Evolutionary conservation across 37 sponge, comb jelly and placozoan species (phyloP), one percentile per base, ranked within the genome.

Genomic region (Ianthella basta): DNA sequence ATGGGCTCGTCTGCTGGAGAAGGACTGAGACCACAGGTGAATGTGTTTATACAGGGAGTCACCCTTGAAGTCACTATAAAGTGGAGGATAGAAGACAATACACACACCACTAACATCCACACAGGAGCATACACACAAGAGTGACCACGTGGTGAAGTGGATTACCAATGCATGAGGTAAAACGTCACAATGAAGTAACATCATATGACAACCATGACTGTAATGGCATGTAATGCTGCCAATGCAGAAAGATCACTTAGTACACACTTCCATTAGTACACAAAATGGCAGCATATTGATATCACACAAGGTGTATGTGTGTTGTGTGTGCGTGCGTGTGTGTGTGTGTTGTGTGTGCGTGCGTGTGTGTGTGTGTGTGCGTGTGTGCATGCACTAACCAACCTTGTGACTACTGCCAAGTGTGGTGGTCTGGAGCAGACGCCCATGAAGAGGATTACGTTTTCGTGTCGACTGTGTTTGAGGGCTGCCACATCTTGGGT

Each of bases 381-480:
- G 50, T 44, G 50, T 44, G 50, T 44, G 50, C 8, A 8, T 44
- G 8, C 50, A 44, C 50, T 44, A 8, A 72, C 82, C 44, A 80
- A 96, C 97, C 92, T 93, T 15, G 97, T 97, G 59, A 97, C 81
- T 30, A 97, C 95, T 60, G 95, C 95, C 54, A 97, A 75, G 74
- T 97, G 86, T 19, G 97, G 97, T 0, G 91, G 89, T 6, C 79
- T 88, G 30, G 92, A 81, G 50, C 95, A 92, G 0, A 90, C 92
- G 24, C 97, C 97, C 97, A 97, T 97, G 83, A 97, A 97, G 61
- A 97, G 82, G n/a, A 93, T 93, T 0, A 97, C 81, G 80, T 97
- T 97, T 60, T 97, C 95, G 54, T 97, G 97, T 14, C 97, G 86
- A 4, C 84, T 91, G 74, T 92, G 90, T 78, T 91, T 88, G 84